phyloP scores from a whole-genome alignment of 1,140 invertebrate genomes.

The Lordiphosa stackelbergi region DNA sequence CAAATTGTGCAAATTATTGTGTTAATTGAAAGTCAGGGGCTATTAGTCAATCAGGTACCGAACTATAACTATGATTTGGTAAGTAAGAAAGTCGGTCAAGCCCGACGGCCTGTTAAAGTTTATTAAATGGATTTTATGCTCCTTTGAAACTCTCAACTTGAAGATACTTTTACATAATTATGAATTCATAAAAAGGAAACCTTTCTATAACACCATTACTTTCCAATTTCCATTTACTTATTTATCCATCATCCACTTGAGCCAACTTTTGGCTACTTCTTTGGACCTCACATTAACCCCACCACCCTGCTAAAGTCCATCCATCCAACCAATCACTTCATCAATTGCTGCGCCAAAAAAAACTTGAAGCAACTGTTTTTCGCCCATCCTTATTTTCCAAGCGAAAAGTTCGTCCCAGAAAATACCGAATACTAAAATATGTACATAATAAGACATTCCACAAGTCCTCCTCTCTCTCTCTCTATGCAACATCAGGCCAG shows the following conservation, averaged over 20 bases:
- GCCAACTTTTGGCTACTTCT: constrained; percentile 12
- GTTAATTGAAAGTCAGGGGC: constrained; percentile 6
- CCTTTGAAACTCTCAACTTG: no score
- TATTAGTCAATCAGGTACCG: not conserved
- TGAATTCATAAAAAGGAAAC: not conserved
- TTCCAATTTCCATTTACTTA: no score
- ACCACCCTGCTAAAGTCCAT: constrained; percentile 10
- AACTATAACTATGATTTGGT: not conserved
- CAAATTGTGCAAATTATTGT: constrained; percentile 8
- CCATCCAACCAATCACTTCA: constrained; percentile 31
- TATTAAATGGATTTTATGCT: no score
- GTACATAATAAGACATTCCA: constrained; percentile 4
- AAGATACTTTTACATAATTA: not conserved
- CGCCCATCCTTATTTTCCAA: not conserved
- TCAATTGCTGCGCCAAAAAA: constrained; percentile 19
- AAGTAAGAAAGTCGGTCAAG: no score
- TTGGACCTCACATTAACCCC: constrained; percentile 20
- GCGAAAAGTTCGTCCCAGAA: not conserved
- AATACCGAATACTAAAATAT: constrained; percentile 7
- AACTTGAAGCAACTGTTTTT: not conserved
- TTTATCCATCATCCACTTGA: not conserved
- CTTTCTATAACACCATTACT: no score
- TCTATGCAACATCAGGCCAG: constrained; percentile 25
- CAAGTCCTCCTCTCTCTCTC: not conserved
- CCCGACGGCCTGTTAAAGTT: no score